Evolutionary conservation across 1,140 invertebrate species (phyloP), one percentile per base, ranked within the genome.

Genomic region (Stegodyphus mimosarum): DNA sequence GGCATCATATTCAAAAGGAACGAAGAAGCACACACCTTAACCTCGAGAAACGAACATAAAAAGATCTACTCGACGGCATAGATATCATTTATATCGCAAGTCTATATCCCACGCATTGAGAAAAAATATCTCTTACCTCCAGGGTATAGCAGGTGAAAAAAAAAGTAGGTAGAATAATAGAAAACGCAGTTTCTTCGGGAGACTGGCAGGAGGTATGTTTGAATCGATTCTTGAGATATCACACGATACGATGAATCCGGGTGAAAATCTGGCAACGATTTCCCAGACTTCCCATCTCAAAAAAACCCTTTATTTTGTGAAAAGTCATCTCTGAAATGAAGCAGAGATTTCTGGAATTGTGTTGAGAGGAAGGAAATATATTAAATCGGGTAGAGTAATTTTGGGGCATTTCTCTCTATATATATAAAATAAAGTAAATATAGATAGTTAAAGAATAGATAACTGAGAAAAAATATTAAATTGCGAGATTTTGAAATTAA

Each of bases 211-310:
- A 18, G 52, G 17, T 10, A 49, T 50, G 7, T 6, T 48, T 48
- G 13, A 52, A 71, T 71, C 77, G 77, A 80, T 80, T 80, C 67
- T 60, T n/a, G 52, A 18, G 67, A 69, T 80, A 80, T 80, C 77
- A 71, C 33, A 80, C 67, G 67, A 71, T 71, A 71, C 51, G 64
- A 80, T 80, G 77, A 80, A 53, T 80, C 60, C 77, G 60, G 77
- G 77, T 80, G 77, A 80, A 49, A 80, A 80, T 80, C 67, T 80
- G 51, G 55, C 55, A 78, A 53, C 76, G 64, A 78, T 78, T 78
- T 76, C 49, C 60, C 33, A 51, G n/a, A n/a, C 64, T 66, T 53
- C 64, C 49, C 17, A 33, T 60, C 77, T 18, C 51, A 64, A 48
- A 60, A 51, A 48, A 77, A 49, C 51, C 64, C 64, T n/a, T 50